Conservation (phyloP, 2,797 vertebrate species). For the Thripadectes ignobilis region DNA sequence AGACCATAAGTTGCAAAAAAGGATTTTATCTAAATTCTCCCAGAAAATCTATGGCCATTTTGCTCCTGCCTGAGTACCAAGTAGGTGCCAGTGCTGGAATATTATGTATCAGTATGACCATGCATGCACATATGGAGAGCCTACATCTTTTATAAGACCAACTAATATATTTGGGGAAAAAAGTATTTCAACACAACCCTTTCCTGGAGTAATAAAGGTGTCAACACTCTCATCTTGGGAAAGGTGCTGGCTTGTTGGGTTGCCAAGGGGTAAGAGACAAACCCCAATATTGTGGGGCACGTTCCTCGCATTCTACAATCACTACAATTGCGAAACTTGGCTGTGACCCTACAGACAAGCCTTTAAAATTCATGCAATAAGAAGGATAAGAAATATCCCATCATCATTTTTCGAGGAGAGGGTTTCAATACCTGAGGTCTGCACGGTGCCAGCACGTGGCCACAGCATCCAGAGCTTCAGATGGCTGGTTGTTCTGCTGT, state of each 20-base stretch:
- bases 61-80: background rate
- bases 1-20: background rate
- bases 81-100: background rate
- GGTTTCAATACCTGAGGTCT: background rate
- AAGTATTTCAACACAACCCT: background rate
- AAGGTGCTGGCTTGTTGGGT: background rate
- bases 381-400: background rate
- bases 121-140: rapidly evolving
- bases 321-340: background rate
- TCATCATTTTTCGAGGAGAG: background rate
- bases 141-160: background rate
- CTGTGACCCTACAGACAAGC: rapidly evolving
- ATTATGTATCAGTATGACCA: rapidly evolving
- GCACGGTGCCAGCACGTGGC: rapidly evolving
- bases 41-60: background rate
- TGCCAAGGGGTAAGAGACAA: background rate
- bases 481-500: background rate
- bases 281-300: rapidly evolving
- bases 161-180: rapidly evolving
- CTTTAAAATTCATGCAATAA: background rate
- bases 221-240: background rate
- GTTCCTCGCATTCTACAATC: background rate
- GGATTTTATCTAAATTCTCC: background rate
- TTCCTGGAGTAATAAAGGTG: background rate
- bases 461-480: background rate